A percentile compares a stretch with the other conserved stretches of the same genome.
phyloP scores from a whole-genome alignment of 2,113 vertebrate genomes.

The Mionectes macconnelli region DNA sequence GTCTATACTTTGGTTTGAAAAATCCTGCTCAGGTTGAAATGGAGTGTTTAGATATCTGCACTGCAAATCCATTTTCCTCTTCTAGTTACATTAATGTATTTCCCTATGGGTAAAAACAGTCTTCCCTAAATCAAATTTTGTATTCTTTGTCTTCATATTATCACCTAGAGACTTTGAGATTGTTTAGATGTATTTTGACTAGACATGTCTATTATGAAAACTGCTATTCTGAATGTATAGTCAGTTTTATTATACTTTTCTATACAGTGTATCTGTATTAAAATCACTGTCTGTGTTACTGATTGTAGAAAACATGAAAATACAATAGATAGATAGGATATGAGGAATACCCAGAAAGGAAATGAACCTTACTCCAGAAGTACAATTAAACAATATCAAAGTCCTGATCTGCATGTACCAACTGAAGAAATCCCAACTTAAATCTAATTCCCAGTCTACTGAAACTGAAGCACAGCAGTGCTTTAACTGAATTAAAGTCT shows the following conservation, averaged over 20 bases:
- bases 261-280: slow-evolving; percentile 22
- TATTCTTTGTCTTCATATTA: background rate
- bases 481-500: background rate
- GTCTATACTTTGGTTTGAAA: background rate
- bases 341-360: slow-evolving; percentile 16
- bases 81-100: background rate
- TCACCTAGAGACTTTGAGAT: background rate
- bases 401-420: background rate
- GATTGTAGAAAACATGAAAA: background rate
- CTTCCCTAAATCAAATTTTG: background rate
- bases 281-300: background rate
- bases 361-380: background rate
- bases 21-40: background rate
- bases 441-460: background rate
- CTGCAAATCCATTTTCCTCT: background rate
- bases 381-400: slow-evolving; percentile 1
- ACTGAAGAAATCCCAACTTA: background rate
- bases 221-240: background rate
- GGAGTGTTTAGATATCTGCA: background rate
- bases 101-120: background rate
- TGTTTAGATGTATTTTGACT: background rate
- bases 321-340: background rate
- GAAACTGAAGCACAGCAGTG: background rate
- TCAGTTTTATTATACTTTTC: slow-evolving; percentile 15
- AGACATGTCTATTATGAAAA: background rate